A percentile compares a stretch with the other conserved stretches of the same genome.
Evolutionary conservation across 2,797 vertebrate genomes (phyloP).

Genomic region (Diglossa cyanea): DNA sequence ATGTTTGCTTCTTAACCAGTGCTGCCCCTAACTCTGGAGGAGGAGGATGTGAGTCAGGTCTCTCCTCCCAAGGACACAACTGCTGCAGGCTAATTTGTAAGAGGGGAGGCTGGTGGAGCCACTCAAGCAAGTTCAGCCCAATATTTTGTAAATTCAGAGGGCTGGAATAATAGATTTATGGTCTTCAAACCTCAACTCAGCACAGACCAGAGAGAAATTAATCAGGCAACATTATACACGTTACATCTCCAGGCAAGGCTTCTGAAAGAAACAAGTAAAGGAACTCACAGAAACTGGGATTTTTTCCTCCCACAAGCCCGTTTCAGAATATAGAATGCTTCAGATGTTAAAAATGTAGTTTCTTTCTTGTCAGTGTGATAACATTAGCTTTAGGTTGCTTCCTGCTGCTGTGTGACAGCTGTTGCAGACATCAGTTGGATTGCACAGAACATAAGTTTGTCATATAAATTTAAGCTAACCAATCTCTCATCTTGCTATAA

Average conservation of each 20-base stretch:
- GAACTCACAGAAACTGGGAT: background rate
- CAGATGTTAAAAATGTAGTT: background rate
- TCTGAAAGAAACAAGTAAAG: background rate
- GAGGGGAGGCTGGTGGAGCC: background rate
- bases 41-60: background rate
- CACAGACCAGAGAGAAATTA: background rate
- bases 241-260: background rate
- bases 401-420: slow-evolving; percentile 22
- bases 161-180: background rate
- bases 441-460: background rate
- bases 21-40: background rate
- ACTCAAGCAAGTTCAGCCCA: background rate
- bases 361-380: background rate
- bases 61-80: background rate
- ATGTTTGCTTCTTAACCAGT: accelerated
- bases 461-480: background rate
- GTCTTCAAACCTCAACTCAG: background rate
- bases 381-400: slow-evolving; percentile 38
- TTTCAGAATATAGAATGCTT: background rate
- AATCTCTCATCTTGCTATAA: background rate
- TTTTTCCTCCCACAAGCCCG: background rate
- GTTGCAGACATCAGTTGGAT: background rate
- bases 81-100: background rate
- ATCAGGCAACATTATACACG: background rate
- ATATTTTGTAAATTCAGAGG: background rate